Evolutionary conservation across 2,797 vertebrate genomes (phyloP).

Genomic region (Bovichtus diacanthus): DNA sequence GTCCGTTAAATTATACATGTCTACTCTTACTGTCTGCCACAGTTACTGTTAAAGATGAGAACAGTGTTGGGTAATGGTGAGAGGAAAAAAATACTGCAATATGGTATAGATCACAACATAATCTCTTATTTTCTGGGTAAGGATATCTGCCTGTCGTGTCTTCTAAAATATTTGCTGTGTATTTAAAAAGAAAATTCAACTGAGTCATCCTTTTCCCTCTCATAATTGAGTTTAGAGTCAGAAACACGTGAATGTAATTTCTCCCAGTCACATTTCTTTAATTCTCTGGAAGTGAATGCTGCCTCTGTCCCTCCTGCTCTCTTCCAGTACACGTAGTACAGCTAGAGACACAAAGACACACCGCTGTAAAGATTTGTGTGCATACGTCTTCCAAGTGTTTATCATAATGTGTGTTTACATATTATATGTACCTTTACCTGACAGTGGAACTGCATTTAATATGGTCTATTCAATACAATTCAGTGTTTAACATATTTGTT

Average conservation of each 20-base stretch:
- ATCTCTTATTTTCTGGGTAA: neutral
- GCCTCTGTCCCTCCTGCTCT: constrained; percentile 42
- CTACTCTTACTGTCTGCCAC: neutral
- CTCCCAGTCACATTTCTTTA: constrained; percentile 64
- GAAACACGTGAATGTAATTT: constrained; percentile 60
- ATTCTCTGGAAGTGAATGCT: constrained; percentile 56
- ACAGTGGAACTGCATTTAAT: constrained; percentile 26
- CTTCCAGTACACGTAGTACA: neutral
- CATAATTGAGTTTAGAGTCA: constrained; percentile 60
- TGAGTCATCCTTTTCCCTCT: constrained; percentile 29
- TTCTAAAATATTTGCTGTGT: constrained; percentile 5
- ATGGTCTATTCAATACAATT: constrained; percentile 13
- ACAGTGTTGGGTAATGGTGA: neutral
- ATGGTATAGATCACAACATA: neutral
- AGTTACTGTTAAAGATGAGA: neutral
- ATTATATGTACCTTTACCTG: neutral
- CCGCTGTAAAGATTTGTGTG: neutral
- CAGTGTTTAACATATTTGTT: constrained; percentile 37
- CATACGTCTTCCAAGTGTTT: neutral
- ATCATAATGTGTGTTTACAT: no score
- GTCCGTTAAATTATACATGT: neutral
- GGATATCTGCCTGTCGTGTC: neutral
- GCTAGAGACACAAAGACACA: neutral
- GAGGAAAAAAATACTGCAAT: neutral
- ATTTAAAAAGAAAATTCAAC: constrained; percentile 22